Evolutionary conservation across 1,140 invertebrate species (phyloP).

Genomic region (Ostrea edulis): DNA sequence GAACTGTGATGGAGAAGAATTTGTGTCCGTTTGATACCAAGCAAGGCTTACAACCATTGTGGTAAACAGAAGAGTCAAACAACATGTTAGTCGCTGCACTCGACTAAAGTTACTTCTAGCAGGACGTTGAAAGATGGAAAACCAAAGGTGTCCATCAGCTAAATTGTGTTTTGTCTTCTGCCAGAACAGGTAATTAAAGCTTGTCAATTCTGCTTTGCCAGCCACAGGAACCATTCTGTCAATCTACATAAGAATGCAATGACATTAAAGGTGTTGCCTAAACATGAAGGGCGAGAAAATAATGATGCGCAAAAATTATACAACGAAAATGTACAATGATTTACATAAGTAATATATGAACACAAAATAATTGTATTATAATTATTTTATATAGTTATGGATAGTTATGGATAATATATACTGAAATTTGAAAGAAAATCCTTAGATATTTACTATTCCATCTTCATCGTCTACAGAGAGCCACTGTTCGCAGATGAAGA

Average conservation of each 20-base stretch:
- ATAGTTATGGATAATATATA: too few relatives aligned
- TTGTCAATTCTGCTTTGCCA: constrained; percentile 64
- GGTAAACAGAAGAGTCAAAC: constrained; percentile 68
- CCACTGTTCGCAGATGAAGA: constrained; percentile 76
- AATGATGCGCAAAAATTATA: too few relatives aligned
- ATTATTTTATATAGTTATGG: too few relatives aligned
- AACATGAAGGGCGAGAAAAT: too few relatives aligned
- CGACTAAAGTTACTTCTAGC: constrained; percentile 68
- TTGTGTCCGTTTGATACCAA: constrained; percentile 60
- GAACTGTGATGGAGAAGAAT: constrained; percentile 44
- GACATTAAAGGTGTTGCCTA: background rate
- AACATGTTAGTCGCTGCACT: constrained; percentile 69
- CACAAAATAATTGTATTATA: too few relatives aligned
- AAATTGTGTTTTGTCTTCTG: constrained; percentile 64
- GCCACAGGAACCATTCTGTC: constrained; percentile 68
- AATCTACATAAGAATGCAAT: constrained; percentile 50
- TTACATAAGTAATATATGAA: too few relatives aligned
- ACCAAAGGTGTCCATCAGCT: constrained; percentile 71
- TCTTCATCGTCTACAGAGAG: constrained; percentile 76
- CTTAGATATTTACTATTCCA: constrained; percentile 63
- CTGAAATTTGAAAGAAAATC: too few relatives aligned
- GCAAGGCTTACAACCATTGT: constrained; percentile 68
- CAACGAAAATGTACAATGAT: too few relatives aligned
- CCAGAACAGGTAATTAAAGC: constrained; percentile 69
- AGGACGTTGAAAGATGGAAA: constrained; percentile 70